phyloP scores from a whole-genome alignment of 2,888 invertebrate genomes.

The Tenthredo amoena region DNA sequence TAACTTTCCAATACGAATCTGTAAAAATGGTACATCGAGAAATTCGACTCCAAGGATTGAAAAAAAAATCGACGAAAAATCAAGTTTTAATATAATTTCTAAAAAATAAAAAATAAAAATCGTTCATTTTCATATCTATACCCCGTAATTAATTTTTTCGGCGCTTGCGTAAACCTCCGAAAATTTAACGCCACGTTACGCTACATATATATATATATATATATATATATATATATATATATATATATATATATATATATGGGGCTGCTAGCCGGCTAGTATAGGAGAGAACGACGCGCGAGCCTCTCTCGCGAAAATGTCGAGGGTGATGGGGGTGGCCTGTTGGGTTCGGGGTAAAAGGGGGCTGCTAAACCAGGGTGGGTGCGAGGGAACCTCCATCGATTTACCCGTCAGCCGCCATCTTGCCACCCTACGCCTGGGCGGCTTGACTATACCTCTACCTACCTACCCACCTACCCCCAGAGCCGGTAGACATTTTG shows the following conservation, averaged over 20 bases:
- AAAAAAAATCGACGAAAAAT: too few relatives aligned
- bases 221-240: too few relatives aligned
- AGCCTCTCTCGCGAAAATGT: slow-evolving; percentile 70
- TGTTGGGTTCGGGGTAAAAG: slow-evolving; percentile 65
- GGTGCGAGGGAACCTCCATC: slow-evolving; percentile 78
- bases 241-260: too few relatives aligned
- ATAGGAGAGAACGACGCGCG: not conserved
- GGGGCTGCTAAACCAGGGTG: slow-evolving; percentile 66
- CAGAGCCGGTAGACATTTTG: slow-evolving; percentile 76
- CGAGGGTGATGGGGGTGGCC: slow-evolving; percentile 66
- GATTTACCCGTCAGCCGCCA: slow-evolving; percentile 78
- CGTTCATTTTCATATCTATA: too few relatives aligned
- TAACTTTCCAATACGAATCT: too few relatives aligned
- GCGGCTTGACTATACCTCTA: slow-evolving; percentile 71
- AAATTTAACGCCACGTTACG: too few relatives aligned
- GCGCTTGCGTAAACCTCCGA: not conserved
- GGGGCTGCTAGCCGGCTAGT: not conserved
- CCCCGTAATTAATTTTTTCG: not conserved
- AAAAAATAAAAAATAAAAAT: too few relatives aligned
- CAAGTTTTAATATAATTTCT: too few relatives aligned
- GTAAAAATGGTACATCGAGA: too few relatives aligned
- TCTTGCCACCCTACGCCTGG: slow-evolving; percentile 77
- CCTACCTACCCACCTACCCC: slow-evolving; percentile 59
- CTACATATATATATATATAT: too few relatives aligned
- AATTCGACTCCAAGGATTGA: too few relatives aligned